Conservation (phyloP, 2,888 invertebrate genomes). For the Patella depressa region DNA sequence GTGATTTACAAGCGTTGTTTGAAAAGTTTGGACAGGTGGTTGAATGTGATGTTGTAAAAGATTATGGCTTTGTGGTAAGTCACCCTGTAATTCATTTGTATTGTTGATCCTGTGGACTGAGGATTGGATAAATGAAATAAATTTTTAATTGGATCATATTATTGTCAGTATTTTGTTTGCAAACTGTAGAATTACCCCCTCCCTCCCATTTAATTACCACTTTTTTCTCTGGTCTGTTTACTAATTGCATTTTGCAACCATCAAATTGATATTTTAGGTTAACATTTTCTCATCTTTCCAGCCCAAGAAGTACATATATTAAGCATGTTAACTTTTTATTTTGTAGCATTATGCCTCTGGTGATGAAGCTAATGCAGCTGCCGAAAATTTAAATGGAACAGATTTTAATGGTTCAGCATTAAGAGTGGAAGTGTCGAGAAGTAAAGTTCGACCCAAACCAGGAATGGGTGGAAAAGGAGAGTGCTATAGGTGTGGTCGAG, state of each 20-base stretch:
- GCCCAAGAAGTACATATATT: too few species aligned
- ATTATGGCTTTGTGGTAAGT: conserved; percentile 55
- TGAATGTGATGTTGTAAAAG: conserved; percentile 54
- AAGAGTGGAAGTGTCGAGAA: conserved; percentile 92
- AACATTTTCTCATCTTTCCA: too few species aligned
- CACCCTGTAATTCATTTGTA: too few species aligned
- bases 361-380: conserved; percentile 91
- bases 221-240: too few species aligned
- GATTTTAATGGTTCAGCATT: conserved; percentile 92
- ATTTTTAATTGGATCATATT: too few species aligned
- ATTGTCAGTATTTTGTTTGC: too few species aligned
- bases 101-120: too few species aligned
- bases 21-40: conserved; percentile 50
- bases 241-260: too few species aligned
- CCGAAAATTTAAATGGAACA: conserved; percentile 92
- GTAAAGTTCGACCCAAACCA: conserved; percentile 92
- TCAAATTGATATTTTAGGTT: too few species aligned
- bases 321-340: neutral
- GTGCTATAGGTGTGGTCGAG: conserved; percentile 82
- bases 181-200: too few species aligned
- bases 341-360: conserved; percentile 86
- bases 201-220: too few species aligned
- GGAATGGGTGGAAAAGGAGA: conserved; percentile 98
- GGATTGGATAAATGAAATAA: too few species aligned
- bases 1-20: conserved; percentile 43